Percentiles rank a stretch among this genome's conserved stretches.
These are phyloP conservation scores for Sinocyclocheilus maitianheensis DNA, from an alignment of 2,113 vertebrate species.

Conservation along the genomic window DNA sequence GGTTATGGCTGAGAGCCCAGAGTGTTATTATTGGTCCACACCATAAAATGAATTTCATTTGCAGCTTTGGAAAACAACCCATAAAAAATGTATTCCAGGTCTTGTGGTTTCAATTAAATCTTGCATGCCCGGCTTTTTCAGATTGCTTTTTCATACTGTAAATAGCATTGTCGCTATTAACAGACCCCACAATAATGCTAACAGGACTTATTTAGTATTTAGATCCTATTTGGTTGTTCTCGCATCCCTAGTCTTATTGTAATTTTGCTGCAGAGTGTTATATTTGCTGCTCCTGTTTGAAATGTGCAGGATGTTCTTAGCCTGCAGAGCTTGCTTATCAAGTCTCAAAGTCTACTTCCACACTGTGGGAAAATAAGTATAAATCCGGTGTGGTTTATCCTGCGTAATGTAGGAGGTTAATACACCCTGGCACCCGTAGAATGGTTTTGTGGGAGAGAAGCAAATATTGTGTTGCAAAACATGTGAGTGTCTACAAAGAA, in stretches of 20 bases:
- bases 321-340: slow-evolving; percentile 42
- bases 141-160: slow-evolving; percentile 27
- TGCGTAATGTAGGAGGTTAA: slow-evolving; percentile 56
- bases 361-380: slow-evolving; percentile 49
- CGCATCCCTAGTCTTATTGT: neutral
- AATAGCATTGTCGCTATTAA: slow-evolving; percentile 13
- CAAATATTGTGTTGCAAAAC: slow-evolving; percentile 49
- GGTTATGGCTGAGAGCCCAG: slow-evolving; percentile 40
- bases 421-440: slow-evolving; percentile 48
- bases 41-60: slow-evolving; percentile 32
- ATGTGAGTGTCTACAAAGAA: slow-evolving; percentile 45
- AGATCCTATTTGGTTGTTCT: slow-evolving; percentile 4
- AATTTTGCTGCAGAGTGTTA: slow-evolving; percentile 1
- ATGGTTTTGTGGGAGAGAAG: slow-evolving; percentile 47
- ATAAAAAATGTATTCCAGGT: slow-evolving; percentile 25
- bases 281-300: slow-evolving; percentile 20
- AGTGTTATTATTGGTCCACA: slow-evolving; percentile 24
- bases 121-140: neutral
- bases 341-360: slow-evolving; percentile 40
- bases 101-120: slow-evolving; percentile 34
- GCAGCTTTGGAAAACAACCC: slow-evolving; percentile 32
- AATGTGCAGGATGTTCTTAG: slow-evolving; percentile 37
- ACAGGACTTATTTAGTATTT: slow-evolving; percentile 15
- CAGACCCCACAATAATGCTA: neutral
- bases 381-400: slow-evolving; percentile 53